Evolutionary conservation across 2,797 vertebrate genomes (phyloP).

Genomic region (Benthosema pterotum): DNA sequence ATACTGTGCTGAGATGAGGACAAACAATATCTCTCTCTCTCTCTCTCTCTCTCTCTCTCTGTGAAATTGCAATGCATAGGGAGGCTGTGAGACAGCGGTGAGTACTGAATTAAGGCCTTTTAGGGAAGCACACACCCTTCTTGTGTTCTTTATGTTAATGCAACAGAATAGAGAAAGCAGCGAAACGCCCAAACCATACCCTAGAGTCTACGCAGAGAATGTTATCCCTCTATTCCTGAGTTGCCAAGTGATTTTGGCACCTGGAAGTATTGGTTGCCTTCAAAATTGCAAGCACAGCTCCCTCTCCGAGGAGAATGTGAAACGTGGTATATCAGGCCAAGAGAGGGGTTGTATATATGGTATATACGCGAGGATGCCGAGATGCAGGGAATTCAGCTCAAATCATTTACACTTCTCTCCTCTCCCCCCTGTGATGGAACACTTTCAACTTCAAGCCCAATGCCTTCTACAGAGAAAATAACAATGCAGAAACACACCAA

Average conservation of each 20-base stretch:
- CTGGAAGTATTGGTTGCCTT: slow-evolving; percentile 10
- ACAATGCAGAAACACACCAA: slow-evolving; percentile 55
- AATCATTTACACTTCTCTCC: slow-evolving; percentile 57
- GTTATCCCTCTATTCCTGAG: slow-evolving; percentile 33
- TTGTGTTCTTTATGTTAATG: slow-evolving; percentile 27
- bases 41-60: slow-evolving; percentile 31
- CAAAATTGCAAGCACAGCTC: slow-evolving; percentile 38
- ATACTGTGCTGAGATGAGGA: too few relatives aligned
- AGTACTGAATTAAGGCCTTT: slow-evolving; percentile 40
- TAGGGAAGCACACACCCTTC: slow-evolving; percentile 29
- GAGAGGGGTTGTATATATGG: slow-evolving; percentile 21
- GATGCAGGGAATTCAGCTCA: slow-evolving; percentile 46
- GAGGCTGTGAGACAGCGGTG: slow-evolving; percentile 43
- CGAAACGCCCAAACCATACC: slow-evolving; percentile 23
- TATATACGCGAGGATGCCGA: background rate
- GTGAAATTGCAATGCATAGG: slow-evolving; percentile 43
- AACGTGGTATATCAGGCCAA: slow-evolving; percentile 23
- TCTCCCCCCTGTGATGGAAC: slow-evolving; percentile 49
- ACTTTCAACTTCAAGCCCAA: slow-evolving; percentile 52
- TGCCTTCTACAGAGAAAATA: slow-evolving; percentile 61
- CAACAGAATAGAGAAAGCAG: slow-evolving; percentile 43
- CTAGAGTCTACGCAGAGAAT: background rate
- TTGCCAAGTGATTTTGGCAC: slow-evolving; percentile 18
- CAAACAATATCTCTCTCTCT: slow-evolving; percentile 47
- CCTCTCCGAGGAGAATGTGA: slow-evolving; percentile 35